A percentile compares a stretch with the other conserved stretches of the same genome.
Conservation (phyloP, 2,888 invertebrate species). For the Ashinkailepas kermadecensis region DNA sequence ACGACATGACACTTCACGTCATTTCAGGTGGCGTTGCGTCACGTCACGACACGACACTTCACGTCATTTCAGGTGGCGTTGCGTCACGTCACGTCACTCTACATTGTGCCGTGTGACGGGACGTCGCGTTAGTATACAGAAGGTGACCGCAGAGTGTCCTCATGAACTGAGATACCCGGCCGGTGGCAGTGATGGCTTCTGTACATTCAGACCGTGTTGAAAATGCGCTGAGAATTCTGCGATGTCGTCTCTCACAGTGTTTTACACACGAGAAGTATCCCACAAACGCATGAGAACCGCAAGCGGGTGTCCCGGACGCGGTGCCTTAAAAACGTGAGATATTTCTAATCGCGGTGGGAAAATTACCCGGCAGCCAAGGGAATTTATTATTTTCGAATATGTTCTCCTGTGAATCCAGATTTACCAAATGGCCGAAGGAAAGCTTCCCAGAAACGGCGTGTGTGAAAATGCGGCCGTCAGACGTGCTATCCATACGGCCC, state of each 20-base stretch:
- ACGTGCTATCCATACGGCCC: too few relatives aligned
- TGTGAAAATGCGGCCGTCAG: background rate
- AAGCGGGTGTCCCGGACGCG: background rate
- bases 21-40: too few relatives aligned
- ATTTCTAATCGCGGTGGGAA: conserved; percentile 18
- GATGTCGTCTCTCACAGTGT: background rate
- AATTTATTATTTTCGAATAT: conserved; percentile 19
- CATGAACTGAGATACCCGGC: background rate
- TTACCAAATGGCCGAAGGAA: conserved; percentile 11
- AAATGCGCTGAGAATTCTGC: background rate
- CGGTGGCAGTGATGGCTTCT: too few relatives aligned
- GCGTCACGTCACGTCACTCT: too few relatives aligned
- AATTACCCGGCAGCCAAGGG: conserved; percentile 7
- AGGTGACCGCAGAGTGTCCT: too few relatives aligned
- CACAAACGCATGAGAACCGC: conserved; percentile 19
- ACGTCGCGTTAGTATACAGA: too few relatives aligned
- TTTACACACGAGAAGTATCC: conserved; percentile 15
- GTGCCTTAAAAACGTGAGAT: conserved; percentile 13
- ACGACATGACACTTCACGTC: too few relatives aligned
- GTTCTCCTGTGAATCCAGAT: conserved; percentile 18
- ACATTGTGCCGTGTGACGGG: too few relatives aligned
- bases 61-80: too few relatives aligned
- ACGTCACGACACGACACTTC: too few relatives aligned
- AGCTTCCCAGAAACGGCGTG: background rate
- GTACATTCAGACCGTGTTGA: background rate